Evolutionary conservation across 2,797 vertebrate genomes (phyloP).

Genomic region (Periophthalmus magnuspinnatus): DNA sequence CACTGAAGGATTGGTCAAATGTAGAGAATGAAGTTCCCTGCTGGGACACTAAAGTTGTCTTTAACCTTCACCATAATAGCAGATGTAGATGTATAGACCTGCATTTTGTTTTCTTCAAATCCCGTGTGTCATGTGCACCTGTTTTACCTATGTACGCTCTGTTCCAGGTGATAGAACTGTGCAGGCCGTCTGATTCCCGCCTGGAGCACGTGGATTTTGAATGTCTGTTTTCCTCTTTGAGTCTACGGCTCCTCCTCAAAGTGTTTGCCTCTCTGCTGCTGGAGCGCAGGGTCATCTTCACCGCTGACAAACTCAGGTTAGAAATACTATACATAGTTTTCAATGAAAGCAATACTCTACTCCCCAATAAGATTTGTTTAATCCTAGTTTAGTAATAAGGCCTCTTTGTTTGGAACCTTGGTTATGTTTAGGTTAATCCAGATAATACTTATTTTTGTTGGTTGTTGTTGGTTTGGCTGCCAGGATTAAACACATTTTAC

Average conservation of each 20-base stretch:
- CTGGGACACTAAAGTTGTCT: no score
- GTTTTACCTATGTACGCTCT: conserved; percentile 3
- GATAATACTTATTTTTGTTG: no score
- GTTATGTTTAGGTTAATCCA: no score
- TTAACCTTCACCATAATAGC: background rate
- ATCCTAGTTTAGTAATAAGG: background rate
- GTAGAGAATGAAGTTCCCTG: background rate
- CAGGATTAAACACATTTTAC: background rate
- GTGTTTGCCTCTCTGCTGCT: conserved; percentile 92
- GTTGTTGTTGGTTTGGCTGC: background rate
- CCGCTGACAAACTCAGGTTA: conserved; percentile 95
- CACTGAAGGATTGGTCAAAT: background rate
- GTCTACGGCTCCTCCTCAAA: conserved; percentile 87
- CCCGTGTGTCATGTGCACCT: background rate
- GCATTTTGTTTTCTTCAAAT: background rate
- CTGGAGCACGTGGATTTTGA: conserved; percentile 96
- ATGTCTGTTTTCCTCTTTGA: conserved; percentile 92
- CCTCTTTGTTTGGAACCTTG: background rate
- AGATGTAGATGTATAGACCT: background rate
- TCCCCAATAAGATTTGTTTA: background rate
- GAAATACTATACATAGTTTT: background rate
- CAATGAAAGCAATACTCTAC: background rate
- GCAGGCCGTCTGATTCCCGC: conserved; percentile 91
- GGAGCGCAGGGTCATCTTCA: conserved; percentile 94
- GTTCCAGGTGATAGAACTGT: conserved; percentile 89